Base-by-base conservation (phyloP, 2,888 invertebrate species). In the Spilosoma lubricipeda region DNA sequence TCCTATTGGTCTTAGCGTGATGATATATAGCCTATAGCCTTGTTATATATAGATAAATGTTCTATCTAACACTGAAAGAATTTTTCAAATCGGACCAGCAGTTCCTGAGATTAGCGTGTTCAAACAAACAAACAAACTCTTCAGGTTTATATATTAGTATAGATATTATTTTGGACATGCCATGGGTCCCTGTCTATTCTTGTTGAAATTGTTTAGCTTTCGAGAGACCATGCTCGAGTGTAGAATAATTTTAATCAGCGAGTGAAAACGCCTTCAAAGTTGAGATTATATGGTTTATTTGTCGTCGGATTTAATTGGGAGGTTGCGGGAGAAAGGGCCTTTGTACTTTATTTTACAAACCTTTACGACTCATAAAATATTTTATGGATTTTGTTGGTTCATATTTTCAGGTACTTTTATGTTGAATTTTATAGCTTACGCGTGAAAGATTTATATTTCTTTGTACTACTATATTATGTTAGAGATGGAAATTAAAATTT, bases 171-270 rank as follows among this genome's bases (percentile, higher is more conserved):
- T 79, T 70, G 77, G 76, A 75, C 76, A 76, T 77, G 74, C 70
- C 76, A 71, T 67, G 68, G 67, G 79, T 82, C 78, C 82, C 80
- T 77, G 76, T 83, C 80, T 81, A 71, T 79, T 73, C 72, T 76
- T 85, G 76, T 81, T 82, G 79, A 73, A 82, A 78, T 77, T 67
- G 70, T 63, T 71, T 59, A 23, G 30, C 39, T 52, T 39, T 18
- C 67, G 27, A 72, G 30, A 74, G 68, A 70, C 75, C 70, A 67
- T 36, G 39, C 72, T 72, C 70, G 77, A 78, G 79, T 77, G 74
- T 78, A 72, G 81, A 74, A 78, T 82, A 77, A 84, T 83, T 84
- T 81, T 84, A 84, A 84, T 85, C 79, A 83, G 83, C 45, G 74
- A 71, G 71, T 39, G 63, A 78, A 74, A 67, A 73, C 70, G 69